Evolutionary conservation across 2,113 vertebrate species (phyloP).

Genomic region (Guaruba guarouba): DNA sequence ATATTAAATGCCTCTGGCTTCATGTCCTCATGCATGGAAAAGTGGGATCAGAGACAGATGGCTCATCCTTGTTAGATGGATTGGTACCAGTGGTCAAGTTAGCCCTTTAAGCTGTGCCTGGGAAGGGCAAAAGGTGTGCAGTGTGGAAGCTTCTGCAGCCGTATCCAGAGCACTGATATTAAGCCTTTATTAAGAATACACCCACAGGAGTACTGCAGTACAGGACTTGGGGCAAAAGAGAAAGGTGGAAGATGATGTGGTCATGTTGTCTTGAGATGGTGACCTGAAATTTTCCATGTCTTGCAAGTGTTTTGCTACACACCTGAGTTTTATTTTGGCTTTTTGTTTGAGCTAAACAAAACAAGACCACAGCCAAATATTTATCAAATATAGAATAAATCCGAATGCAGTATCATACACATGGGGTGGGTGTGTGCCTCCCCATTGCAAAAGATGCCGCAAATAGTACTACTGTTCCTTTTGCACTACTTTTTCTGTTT

Average conservation of each 20-base stretch:
- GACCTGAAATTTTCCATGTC: background rate
- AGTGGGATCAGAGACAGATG: background rate
- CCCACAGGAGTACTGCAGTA: background rate
- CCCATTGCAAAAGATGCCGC: background rate
- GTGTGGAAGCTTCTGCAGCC: background rate
- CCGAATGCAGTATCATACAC: background rate
- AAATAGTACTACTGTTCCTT: background rate
- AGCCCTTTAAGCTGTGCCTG: background rate
- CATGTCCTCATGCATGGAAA: background rate
- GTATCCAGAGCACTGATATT: background rate
- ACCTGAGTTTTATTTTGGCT: background rate
- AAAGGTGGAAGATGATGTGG: background rate
- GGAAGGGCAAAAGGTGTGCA: background rate
- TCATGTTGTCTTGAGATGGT: background rate
- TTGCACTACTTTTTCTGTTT: background rate
- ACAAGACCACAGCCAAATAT: background rate
- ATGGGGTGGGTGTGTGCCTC: rapidly evolving
- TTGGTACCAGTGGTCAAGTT: background rate
- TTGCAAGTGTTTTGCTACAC: background rate
- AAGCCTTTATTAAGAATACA: background rate
- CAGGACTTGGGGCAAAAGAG: background rate
- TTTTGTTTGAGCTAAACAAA: background rate
- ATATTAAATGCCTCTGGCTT: background rate
- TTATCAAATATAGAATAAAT: background rate
- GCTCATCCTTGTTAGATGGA: background rate